phyloP scores from a whole-genome alignment of 1,140 invertebrate species.

The Apis mellifera region Amel_HAv3.1 CM009940.2:6371501-6372000 shows the following conservation, averaged over 20 bases:
- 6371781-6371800: too few species aligned
- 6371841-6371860: background rate
- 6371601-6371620: background rate
- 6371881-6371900: constrained; percentile 6
- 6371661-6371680: too few species aligned
- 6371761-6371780: background rate
- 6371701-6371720: background rate
- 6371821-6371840: background rate
- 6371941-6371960: too few species aligned
- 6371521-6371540: too few species aligned
- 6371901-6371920: background rate
- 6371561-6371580: too few species aligned
- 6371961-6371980: too few species aligned
- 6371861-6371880: too few species aligned
- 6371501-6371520: too few species aligned
- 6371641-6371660: background rate
- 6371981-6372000: too few species aligned
- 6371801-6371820: background rate
- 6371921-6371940: background rate
- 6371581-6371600: background rate
- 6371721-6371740: background rate
- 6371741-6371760: too few species aligned
- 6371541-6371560: too few species aligned
- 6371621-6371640: background rate
- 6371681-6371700: too few species aligned